A percentile compares a stretch with the other conserved stretches of the same genome.
phyloP scores from a whole-genome alignment of 1,140 invertebrate genomes.

The Caenorhabditis briggsae region DNA sequence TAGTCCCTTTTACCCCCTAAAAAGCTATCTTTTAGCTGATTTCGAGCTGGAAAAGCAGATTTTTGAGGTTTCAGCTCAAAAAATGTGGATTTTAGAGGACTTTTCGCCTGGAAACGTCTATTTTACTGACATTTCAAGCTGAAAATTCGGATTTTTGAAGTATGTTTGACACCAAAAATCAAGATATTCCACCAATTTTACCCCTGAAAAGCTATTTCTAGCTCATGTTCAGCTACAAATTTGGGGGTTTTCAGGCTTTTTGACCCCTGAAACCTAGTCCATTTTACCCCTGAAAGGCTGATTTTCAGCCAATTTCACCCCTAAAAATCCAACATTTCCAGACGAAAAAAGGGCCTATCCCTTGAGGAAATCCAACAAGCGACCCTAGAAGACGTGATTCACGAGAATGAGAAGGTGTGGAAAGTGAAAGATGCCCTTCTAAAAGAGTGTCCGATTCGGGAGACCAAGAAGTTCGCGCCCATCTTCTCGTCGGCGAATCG shows the following conservation, averaged over 20 bases:
- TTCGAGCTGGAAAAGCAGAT: background rate
- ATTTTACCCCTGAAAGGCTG: background rate
- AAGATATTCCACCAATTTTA: no score
- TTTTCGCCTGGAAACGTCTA: no score
- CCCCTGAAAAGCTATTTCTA: no score
- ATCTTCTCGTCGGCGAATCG: slow-evolving; percentile 35
- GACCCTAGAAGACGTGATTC: background rate
- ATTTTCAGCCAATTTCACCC: background rate
- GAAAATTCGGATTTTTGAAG: background rate
- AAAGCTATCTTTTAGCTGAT: background rate
- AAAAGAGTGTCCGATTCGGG: background rate
- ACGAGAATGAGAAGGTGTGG: slow-evolving; percentile 3
- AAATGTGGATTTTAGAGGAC: no score
- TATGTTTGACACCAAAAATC: no score
- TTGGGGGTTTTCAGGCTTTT: background rate
- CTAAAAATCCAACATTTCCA: background rate
- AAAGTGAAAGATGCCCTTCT: slow-evolving; percentile 23
- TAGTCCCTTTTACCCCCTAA: background rate
- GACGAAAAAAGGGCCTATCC: slow-evolving; percentile 12
- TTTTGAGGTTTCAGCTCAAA: no score
- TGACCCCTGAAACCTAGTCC: no score
- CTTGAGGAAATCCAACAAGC: slow-evolving; percentile 18
- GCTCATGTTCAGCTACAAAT: background rate
- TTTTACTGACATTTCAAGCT: background rate
- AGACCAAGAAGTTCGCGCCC: slow-evolving; percentile 15